A percentile compares a stretch with the other conserved stretches of the same genome.
Conservation (phyloP, 2,888 invertebrate species). For the Athalia rosae region DNA sequence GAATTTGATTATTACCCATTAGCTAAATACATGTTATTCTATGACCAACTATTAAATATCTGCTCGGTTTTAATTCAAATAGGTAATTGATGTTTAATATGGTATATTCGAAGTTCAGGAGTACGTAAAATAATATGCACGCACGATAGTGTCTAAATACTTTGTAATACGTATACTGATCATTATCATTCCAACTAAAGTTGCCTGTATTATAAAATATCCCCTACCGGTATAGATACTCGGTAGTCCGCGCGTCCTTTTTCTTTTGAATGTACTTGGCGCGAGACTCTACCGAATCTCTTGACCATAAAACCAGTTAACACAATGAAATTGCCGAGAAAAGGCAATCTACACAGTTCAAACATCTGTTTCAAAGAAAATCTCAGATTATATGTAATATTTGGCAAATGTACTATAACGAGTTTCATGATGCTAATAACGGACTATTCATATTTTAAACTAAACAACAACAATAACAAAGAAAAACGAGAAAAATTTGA, state of each 20-base stretch:
- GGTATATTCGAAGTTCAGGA: neutral
- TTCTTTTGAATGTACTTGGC: no score
- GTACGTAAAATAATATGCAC: slow-evolving; percentile 16
- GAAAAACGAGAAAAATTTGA: no score
- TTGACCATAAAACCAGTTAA: no score
- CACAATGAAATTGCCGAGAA: no score
- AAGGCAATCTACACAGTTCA: no score
- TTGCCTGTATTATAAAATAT: neutral
- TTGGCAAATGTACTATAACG: neutral
- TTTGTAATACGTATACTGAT: slow-evolving; percentile 6
- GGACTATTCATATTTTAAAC: slow-evolving; percentile 28
- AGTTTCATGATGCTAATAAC: neutral
- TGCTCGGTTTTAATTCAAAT: neutral
- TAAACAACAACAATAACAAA: neutral
- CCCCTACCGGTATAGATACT: no score
- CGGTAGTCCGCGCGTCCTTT: no score
- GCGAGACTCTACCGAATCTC: no score
- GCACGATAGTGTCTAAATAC: slow-evolving; percentile 11
- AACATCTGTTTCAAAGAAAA: neutral
- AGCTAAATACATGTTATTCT: neutral
- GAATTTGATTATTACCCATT: neutral
- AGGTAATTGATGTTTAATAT: neutral
- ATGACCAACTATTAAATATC: slow-evolving; percentile 19
- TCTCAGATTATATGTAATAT: slow-evolving; percentile 12
- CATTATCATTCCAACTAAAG: slow-evolving; percentile 5